Evolutionary conservation across 2,113 vertebrate genomes (phyloP).

Genomic region (Oxygymnocypris stewartii): DNA sequence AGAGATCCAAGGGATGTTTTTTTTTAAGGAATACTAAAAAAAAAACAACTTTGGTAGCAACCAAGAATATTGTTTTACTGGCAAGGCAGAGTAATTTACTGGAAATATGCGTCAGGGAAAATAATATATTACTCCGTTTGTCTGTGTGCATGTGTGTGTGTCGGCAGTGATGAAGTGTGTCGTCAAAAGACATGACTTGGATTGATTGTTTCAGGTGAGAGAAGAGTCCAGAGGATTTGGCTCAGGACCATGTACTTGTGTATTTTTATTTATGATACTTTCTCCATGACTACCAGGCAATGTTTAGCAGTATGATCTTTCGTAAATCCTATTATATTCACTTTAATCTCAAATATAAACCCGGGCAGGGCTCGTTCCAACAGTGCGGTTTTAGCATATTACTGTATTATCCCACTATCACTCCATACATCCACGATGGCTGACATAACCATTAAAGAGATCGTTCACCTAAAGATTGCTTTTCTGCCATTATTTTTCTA

Average conservation of each 20-base stretch:
- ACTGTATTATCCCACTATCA: not conserved
- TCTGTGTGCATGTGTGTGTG: slow-evolving; percentile 22
- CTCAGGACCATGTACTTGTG: not conserved
- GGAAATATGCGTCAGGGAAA: slow-evolving; percentile 42
- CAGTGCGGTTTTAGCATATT: slow-evolving; percentile 5
- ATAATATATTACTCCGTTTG: slow-evolving; percentile 26
- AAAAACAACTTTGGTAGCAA: slow-evolving; percentile 43
- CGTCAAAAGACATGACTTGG: slow-evolving; percentile 29
- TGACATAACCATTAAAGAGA: not conserved
- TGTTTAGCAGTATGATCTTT: slow-evolving; percentile 7
- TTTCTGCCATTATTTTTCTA: slow-evolving; percentile 6
- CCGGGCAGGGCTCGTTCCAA: not conserved
- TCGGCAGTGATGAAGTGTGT: slow-evolving; percentile 23
- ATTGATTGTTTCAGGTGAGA: slow-evolving; percentile 44
- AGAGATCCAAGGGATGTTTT: slow-evolving; percentile 34
- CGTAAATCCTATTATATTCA: slow-evolving; percentile 13
- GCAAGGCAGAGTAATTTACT: slow-evolving; percentile 46
- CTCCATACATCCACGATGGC: slow-evolving; percentile 16
- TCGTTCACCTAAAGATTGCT: not conserved
- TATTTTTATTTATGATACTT: not conserved
- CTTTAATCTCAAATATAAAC: slow-evolving; percentile 21
- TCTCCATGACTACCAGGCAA: slow-evolving; percentile 25
- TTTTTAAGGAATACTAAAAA: slow-evolving; percentile 17
- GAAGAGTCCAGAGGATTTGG: slow-evolving; percentile 21
- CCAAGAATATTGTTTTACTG: slow-evolving; percentile 48